Conservation (phyloP, 2,888 invertebrate species). For the Trypoxylon attenuatum region DNA sequence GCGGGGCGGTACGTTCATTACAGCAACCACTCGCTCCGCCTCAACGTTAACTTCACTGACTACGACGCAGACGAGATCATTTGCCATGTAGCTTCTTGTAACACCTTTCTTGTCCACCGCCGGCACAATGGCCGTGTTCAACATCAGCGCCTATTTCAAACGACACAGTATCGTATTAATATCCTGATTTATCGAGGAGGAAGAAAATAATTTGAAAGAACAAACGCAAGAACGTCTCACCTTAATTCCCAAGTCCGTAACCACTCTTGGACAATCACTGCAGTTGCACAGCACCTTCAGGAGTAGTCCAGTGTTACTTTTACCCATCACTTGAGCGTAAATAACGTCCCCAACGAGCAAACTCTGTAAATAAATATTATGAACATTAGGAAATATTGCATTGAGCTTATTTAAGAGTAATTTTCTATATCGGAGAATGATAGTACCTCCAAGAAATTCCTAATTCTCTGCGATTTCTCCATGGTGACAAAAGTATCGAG, state of each 20-base stretch:
- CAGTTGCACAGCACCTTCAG: slow-evolving; percentile 90
- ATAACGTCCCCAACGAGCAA: slow-evolving; percentile 82
- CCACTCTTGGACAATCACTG: slow-evolving; percentile 85
- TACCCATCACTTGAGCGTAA: slow-evolving; percentile 86
- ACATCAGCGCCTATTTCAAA: slow-evolving; percentile 67
- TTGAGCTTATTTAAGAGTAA: too few species aligned
- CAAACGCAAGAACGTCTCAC: slow-evolving; percentile 75
- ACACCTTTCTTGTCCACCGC: slow-evolving; percentile 88
- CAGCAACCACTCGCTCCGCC: slow-evolving; percentile 90
- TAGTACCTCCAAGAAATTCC: slow-evolving; percentile 88
- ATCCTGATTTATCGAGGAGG: not conserved
- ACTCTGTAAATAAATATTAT: slow-evolving; percentile 58
- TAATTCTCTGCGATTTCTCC: slow-evolving; percentile 85
- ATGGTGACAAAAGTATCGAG: slow-evolving; percentile 89
- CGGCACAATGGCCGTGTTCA: slow-evolving; percentile 79
- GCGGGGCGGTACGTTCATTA: slow-evolving; percentile 87
- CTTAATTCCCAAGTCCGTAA: slow-evolving; percentile 91
- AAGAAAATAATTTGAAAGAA: not conserved
- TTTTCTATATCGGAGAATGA: not conserved
- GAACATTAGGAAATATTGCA: not conserved
- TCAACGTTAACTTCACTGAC: slow-evolving; percentile 90
- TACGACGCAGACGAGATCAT: slow-evolving; percentile 92
- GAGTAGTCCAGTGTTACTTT: slow-evolving; percentile 83
- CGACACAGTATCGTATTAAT: too few species aligned
- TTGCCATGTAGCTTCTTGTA: slow-evolving; percentile 85